Percentiles rank a stretch among this genome's conserved stretches.
phyloP scores from a whole-genome alignment of 2,113 vertebrate genomes.

The Pao palembangensis region DNA sequence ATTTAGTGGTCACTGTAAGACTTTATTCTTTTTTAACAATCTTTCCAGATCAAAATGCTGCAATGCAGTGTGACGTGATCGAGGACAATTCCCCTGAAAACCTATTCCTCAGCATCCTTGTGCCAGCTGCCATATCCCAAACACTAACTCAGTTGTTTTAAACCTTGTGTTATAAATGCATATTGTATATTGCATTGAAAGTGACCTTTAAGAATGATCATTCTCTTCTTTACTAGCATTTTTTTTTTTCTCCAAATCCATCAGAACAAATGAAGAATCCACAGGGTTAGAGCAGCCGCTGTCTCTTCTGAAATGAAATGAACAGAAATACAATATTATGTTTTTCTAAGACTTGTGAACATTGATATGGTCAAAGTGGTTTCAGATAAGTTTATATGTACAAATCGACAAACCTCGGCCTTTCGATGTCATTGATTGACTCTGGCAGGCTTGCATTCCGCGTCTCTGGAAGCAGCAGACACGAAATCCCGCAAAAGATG shows the following conservation, averaged over 20 bases:
- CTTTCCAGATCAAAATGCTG: no score
- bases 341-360: no score
- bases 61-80: no score
- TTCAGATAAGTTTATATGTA: neutral
- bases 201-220: no score
- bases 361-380: no score
- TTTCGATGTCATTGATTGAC: slow-evolving; percentile 80
- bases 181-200: no score
- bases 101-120: no score
- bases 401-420: slow-evolving; percentile 52
- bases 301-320: slow-evolving; percentile 22
- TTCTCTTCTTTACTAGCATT: neutral
- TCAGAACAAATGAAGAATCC: neutral
- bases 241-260: slow-evolving; percentile 1
- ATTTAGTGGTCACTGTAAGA: neutral
- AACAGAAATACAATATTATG: neutral
- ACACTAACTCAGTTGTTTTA: no score
- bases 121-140: no score
- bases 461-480: slow-evolving; percentile 79
- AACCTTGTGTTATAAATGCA: no score
- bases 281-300: neutral
- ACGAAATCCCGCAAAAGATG: slow-evolving; percentile 59
- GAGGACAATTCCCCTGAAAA: no score
- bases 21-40: neutral
- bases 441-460: slow-evolving; percentile 72